phyloP scores from a whole-genome alignment of 2,888 invertebrate species.

The Drosophila colorata region DNA sequence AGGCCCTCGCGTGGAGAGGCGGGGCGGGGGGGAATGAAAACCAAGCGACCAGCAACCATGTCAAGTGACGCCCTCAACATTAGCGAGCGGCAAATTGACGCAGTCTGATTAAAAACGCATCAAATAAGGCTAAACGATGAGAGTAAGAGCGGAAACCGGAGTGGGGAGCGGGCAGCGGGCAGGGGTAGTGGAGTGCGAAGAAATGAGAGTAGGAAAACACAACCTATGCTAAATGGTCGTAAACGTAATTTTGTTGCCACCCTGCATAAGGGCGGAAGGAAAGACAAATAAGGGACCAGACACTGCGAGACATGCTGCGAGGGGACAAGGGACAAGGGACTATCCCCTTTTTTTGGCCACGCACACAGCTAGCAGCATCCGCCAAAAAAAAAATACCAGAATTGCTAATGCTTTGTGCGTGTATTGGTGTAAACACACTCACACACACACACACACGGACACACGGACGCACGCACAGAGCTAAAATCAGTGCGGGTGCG shows the following conservation, averaged over 20 bases:
- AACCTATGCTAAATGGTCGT: constrained; percentile 71
- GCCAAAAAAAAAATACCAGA: constrained; percentile 45
- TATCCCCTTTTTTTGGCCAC: constrained; percentile 49
- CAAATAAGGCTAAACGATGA: constrained; percentile 58
- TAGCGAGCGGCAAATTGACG: constrained; percentile 62
- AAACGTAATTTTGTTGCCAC: constrained; percentile 64
- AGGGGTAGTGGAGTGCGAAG: constrained; percentile 12
- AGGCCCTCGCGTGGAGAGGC: too few relatives aligned
- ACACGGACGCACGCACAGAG: constrained; percentile 26
- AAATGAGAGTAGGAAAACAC: constrained; percentile 44
- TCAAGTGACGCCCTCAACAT: constrained; percentile 53
- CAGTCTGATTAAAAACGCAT: constrained; percentile 75
- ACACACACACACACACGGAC: constrained; percentile 29
- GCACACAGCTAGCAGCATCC: constrained; percentile 51
- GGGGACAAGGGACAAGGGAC: constrained; percentile 28
- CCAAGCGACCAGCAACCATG: constrained; percentile 21
- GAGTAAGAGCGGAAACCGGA: background rate
- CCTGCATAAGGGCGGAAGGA: constrained; percentile 55
- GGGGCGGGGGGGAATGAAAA: background rate
- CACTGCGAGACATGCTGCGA: constrained; percentile 31
- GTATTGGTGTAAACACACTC: constrained; percentile 38
- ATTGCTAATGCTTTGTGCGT: constrained; percentile 49
- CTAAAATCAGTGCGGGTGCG: constrained; percentile 69
- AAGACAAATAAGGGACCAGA: constrained; percentile 61
- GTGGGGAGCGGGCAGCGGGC: background rate